Evolutionary conservation across 1,140 invertebrate genomes (phyloP).

Genomic region (Neodiprion virginianus): DNA sequence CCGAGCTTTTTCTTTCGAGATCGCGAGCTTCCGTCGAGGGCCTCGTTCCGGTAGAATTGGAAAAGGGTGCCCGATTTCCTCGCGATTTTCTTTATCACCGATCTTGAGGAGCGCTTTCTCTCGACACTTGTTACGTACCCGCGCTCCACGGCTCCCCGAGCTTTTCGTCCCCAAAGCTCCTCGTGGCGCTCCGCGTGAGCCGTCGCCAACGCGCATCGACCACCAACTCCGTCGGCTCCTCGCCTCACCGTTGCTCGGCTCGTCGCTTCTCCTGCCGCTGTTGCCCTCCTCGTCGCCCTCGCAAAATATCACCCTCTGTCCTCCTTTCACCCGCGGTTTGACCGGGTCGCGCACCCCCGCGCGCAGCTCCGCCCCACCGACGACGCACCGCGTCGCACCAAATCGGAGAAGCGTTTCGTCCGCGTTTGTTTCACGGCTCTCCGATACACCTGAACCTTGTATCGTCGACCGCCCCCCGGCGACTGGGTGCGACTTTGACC

Average conservation of each 20-base stretch:
- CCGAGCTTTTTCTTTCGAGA: background rate
- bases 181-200: conserved; percentile 3
- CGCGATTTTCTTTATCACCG: no score
- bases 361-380: conserved; percentile 57
- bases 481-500: no score
- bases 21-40: background rate
- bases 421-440: no score
- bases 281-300: conserved; percentile 13
- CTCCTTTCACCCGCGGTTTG: conserved; percentile 25
- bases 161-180: no score
- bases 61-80: no score
- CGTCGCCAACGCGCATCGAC: conserved; percentile 13
- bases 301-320: background rate
- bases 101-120: no score
- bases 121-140: no score
- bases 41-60: no score
- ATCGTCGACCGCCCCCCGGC: no score
- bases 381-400: background rate
- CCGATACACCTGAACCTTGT: no score
- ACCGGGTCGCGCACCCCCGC: conserved; percentile 47
- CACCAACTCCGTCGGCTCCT: conserved; percentile 23
- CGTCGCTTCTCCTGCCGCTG: conserved; percentile 28
- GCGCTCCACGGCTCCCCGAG: no score
- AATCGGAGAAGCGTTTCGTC: background rate
- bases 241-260: conserved; percentile 5